phyloP scores from a whole-genome alignment of 2,113 vertebrate genomes.

The Ptychochromis oligacanthus region DNA sequence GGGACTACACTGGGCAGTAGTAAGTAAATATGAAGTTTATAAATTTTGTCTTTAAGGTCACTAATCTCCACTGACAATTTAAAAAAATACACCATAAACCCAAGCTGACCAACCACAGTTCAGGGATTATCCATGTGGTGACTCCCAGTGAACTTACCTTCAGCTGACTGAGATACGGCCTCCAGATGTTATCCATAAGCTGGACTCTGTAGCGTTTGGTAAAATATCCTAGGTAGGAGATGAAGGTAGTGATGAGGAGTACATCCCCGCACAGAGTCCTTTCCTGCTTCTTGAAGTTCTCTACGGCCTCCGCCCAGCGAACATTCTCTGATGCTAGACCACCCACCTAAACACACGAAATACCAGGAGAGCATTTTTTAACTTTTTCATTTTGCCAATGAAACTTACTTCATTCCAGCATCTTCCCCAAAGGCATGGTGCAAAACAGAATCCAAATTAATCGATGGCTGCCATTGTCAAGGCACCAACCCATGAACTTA shows the following conservation, averaged over 20 bases:
- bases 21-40: too few species aligned
- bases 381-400: neutral
- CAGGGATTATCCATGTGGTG: neutral
- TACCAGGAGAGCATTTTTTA: neutral
- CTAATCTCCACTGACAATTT: too few species aligned
- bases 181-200: constrained; percentile 90
- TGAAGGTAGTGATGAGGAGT: constrained; percentile 88
- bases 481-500: neutral
- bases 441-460: constrained; percentile 28
- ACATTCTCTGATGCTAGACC: constrained; percentile 91
- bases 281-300: constrained; percentile 85
- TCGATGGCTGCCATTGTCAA: neutral
- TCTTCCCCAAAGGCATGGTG: neutral
- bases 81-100: neutral
- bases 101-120: neutral
- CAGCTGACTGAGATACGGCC: constrained; percentile 86
- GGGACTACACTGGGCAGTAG: too few species aligned
- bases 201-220: constrained; percentile 88
- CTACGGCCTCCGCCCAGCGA: constrained; percentile 90
- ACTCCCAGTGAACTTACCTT: constrained; percentile 73
- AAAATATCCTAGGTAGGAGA: constrained; percentile 97
- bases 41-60: too few species aligned
- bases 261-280: constrained; percentile 92
- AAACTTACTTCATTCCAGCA: neutral
- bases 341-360: constrained; percentile 82